Conservation (phyloP, 2,888 invertebrate species). For the Drosophila rellima region DNA sequence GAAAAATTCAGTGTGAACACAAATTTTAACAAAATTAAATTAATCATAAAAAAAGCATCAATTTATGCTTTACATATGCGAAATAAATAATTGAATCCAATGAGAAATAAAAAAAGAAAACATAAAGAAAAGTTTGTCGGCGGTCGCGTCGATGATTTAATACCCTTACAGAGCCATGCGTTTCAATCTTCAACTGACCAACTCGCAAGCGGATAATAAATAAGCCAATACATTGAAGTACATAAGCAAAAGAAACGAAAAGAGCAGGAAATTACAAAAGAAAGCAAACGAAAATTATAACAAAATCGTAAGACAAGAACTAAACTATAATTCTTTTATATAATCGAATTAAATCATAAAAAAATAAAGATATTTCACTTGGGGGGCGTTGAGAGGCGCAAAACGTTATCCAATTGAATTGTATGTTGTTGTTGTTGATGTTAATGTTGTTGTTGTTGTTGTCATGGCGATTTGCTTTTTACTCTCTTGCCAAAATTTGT, state of each 20-base stretch:
- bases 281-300: not conserved
- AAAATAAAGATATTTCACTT: not conserved
- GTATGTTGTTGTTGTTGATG: not conserved
- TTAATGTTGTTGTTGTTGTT: conserved; percentile 2
- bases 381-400: conserved; percentile 6
- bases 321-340: not conserved
- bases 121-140: not conserved
- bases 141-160: not conserved
- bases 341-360: conserved; percentile 7
- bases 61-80: not conserved
- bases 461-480: conserved; percentile 16
- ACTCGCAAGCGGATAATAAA: not conserved
- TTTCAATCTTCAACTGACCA: not conserved
- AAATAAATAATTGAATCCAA: not conserved
- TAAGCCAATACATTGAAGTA: not conserved
- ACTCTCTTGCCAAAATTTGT: conserved; percentile 14
- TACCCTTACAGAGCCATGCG: not conserved
- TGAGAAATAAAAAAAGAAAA: not conserved
- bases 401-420: conserved; percentile 6
- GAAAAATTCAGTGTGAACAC: too few species aligned
- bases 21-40: conserved; percentile 1
- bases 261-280: not conserved
- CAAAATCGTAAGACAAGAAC: not conserved
- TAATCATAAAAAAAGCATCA: not conserved
- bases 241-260: not conserved